Evolutionary conservation across 64 coral and sea anemone species (phyloP), one percentile per base, ranked within the genome.

Genomic region (Anthopleura sola): DNA sequence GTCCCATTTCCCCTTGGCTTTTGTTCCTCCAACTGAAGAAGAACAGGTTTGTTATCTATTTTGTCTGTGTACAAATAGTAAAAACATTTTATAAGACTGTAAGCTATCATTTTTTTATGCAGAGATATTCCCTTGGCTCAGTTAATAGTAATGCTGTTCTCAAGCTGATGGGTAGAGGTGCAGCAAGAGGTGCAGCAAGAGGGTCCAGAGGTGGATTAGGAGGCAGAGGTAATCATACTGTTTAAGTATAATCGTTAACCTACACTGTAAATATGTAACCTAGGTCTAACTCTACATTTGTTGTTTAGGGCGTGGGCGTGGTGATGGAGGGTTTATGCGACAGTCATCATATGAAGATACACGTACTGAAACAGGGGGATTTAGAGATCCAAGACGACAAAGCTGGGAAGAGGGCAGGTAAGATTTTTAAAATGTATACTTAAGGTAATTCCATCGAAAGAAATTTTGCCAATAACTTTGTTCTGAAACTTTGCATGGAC

Each of bases 141-240:
- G 89, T 98, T 5, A 98, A 98, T 48, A 98, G 96, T 89, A 94
- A 92, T 89, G 96, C 96, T 26, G 96, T 98, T 0, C 78, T 98
- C 38, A 98, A 98, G 87, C 74, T 94, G 55, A 98, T 98, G 96
- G 96, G 96, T 24, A 87, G 96, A 48, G 96, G 96, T 46, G 96
- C 88, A 49, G 38, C 80, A 29, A 71, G 96, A 87, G 92, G 96
- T 57, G 87, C 68, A 18, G 46, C 83, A 62, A 86, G 93, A 46
- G 93, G 93, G 10, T 44, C 86, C n/a, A 92, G 93, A 79, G 93
- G 93, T 60, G 82, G 48, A 60, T 32, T 57, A 47, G 82, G 75
- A 85, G 64, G 68, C n/a, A 51, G 40, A 24, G 60, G 34, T 77
- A n/a, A n/a, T n/a, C n/a, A n/a, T n/a, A 49, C 34, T 26, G 47